Conservation (phyloP, 2,797 vertebrate species). For the Ataeniobius toweri region DNA sequence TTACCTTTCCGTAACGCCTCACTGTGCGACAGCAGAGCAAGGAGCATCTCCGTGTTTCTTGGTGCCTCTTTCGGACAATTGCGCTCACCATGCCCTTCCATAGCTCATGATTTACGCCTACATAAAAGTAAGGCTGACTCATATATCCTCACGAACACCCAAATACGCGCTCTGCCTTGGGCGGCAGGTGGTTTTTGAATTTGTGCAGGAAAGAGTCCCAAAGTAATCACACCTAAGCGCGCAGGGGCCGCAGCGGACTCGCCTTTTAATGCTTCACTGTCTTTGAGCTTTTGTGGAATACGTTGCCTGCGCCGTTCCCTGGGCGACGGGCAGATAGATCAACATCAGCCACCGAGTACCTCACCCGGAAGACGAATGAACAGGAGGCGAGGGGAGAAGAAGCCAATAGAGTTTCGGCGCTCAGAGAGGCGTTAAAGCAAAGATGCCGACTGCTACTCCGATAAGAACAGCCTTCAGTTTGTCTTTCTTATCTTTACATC, state of each 20-base stretch:
- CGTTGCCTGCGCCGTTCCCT: slow-evolving; percentile 69
- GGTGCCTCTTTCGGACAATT: slow-evolving; percentile 74
- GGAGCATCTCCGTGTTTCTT: slow-evolving; percentile 79
- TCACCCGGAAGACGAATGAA: slow-evolving; percentile 60
- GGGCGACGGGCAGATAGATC: slow-evolving; percentile 69
- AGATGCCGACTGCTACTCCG: neutral
- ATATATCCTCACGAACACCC: neutral
- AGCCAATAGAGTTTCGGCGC: slow-evolving; percentile 21
- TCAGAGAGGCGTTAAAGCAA: slow-evolving; percentile 1
- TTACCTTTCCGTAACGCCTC: slow-evolving; percentile 85
- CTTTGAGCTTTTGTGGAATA: slow-evolving; percentile 57
- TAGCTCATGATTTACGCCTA: slow-evolving; percentile 70
- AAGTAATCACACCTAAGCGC: neutral
- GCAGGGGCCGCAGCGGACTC: slow-evolving; percentile 28
- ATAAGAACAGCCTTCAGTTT: neutral
- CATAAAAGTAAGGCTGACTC: slow-evolving; percentile 19
- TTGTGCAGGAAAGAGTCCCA: neutral
- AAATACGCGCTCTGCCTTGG: neutral
- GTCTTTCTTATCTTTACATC: neutral
- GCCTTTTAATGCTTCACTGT: slow-evolving; percentile 18
- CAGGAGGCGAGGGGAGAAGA: slow-evolving; percentile 25
- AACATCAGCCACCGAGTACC: slow-evolving; percentile 62
- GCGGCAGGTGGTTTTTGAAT: neutral
- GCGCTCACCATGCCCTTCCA: slow-evolving; percentile 80
- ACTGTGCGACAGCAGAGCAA: slow-evolving; percentile 82